Base-by-base conservation (phyloP, 2,888 invertebrate species). In the Mamestra brassicae region DNA sequence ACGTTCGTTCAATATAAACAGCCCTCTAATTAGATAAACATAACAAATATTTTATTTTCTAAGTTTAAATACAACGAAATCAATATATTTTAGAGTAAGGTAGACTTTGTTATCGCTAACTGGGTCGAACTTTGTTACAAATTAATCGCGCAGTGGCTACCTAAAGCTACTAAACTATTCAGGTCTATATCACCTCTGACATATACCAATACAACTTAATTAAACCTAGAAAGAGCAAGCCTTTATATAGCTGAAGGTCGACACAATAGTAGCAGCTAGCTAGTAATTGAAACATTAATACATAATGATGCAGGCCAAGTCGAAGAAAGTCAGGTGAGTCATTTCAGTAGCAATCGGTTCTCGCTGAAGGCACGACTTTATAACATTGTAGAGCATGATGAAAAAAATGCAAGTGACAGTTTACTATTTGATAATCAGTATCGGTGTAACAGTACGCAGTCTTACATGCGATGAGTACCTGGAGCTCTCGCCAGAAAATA, bases 381-480 rank as follows among this genome's bases (percentile, higher is more conserved):
- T 10, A 7, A 13, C n/a, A 13, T 63, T 10, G 0, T 57, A 17
- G 13, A 70, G 0, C 10, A 60, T 61, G 47, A 60, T 11, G 6
- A 58, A 26, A 10, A 61, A 71, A 17, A 72, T 67, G 6, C 38
- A 63, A 63, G 11, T 63, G 17, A 42, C 36, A 3, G 42, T 57
- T 61, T 54, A 8, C 17, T 42, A 79, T 17, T 50, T 83, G 3
- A 54, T 74, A 8, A 34, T 76, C 6, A 70, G 80, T 52, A 65
- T 78, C 38, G 45, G 52, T 52, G 17, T 61, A n/a, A 57, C 52
- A 52, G 74, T 75, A 45, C 61, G 74, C 54, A 15, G 86, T 67
- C 85, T 94, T 1, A 89, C 90, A 0, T 96, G 95, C 85, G 80
- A 91, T 2, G 93, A 95, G 66, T 85, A 95, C 42, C 80, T 93